Percentiles rank a stretch among this genome's conserved stretches.
Evolutionary conservation across 2,113 vertebrate genomes (phyloP).

Genomic region (Pseudopodoces humilis): DNA sequence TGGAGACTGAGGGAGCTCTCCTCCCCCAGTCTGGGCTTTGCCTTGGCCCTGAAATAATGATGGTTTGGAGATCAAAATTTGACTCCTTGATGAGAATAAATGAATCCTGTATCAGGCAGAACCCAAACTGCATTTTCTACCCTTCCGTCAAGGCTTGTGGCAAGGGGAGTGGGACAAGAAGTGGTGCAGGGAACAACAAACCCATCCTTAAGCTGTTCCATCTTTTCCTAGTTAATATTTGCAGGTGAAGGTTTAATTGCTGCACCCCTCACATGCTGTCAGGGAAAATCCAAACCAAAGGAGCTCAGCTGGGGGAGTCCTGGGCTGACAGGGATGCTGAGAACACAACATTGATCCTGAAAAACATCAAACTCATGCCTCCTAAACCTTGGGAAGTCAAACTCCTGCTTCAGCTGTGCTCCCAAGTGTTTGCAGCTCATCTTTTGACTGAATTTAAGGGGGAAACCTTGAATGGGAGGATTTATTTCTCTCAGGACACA

Average conservation of each 20-base stretch:
- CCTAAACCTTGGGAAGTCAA: not conserved
- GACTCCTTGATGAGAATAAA: conserved; percentile 61
- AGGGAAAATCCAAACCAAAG: not conserved
- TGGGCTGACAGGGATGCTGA: not conserved
- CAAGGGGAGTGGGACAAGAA: not conserved
- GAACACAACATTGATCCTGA: not conserved
- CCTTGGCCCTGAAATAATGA: conserved; percentile 58
- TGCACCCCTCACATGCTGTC: not conserved
- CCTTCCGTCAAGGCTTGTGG: not conserved
- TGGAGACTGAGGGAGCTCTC: conserved; percentile 29
- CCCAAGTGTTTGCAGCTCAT: too few species aligned
- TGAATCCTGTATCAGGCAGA: not conserved
- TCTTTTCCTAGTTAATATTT: not conserved
- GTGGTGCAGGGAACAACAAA: not conserved
- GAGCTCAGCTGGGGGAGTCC: not conserved
- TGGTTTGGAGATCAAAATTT: conserved; percentile 40
- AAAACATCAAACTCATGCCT: not conserved
- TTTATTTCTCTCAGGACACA: too few species aligned
- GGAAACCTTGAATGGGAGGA: too few species aligned
- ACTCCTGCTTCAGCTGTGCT: not conserved
- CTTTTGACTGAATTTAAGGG: too few species aligned
- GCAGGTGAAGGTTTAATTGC: not conserved
- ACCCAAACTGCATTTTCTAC: not conserved
- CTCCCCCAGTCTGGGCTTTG: conserved; percentile 36
- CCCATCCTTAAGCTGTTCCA: not conserved